Evolutionary conservation across 2,797 vertebrate species (phyloP), one percentile per base, ranked within the genome.

Genomic region (Onychomys torridus): DNA sequence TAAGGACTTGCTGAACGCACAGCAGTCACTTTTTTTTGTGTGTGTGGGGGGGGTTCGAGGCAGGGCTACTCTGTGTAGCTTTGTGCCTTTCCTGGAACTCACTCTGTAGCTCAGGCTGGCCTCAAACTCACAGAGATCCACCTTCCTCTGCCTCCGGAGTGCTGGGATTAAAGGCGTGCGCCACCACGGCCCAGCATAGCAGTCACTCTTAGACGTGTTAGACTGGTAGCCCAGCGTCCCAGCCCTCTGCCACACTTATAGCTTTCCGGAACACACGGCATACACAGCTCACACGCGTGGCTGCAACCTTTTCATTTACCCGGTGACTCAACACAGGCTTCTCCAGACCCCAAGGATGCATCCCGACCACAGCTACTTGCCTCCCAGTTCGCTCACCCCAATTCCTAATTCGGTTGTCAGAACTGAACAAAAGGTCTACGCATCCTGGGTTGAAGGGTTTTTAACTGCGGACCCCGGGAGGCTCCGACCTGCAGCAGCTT

Each of bases 401-500:
- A 55, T 85, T 91, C 95, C 91, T 95, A 96, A 61, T 89, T 89
- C 95, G 86, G 97, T 97, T 97, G 97, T 98, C 96, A 97, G 90
- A 67, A 94, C 77, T 34, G 97, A 97, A 97, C 97, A 97, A 97
- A 96, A 96, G 97, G 94, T 96, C 95, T 95, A 94, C n/a, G 97
- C 97, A 97, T 96, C 97, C 95, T 95, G 96, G 96, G 96, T 97
- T 97, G 96, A 97, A 97, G 95, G 95, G 96, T 98, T 97, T 97
- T 97, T 98, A 97, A 97, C 96, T 97, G 97, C 97, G 93, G 91
- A 23, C 95, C 96, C 97, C 97, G 85, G 96, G 94, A 95, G 97
- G 94, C 82, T 95, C 94, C 87, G 34, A 90, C 61, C 4, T 19
- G 91, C 32, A 65, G 85, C 96, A 61, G 94, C 86, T 96, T 97